phyloP scores from a whole-genome alignment of 1,140 invertebrate genomes.

The Paramacrobiotus metropolitanus region DNA sequence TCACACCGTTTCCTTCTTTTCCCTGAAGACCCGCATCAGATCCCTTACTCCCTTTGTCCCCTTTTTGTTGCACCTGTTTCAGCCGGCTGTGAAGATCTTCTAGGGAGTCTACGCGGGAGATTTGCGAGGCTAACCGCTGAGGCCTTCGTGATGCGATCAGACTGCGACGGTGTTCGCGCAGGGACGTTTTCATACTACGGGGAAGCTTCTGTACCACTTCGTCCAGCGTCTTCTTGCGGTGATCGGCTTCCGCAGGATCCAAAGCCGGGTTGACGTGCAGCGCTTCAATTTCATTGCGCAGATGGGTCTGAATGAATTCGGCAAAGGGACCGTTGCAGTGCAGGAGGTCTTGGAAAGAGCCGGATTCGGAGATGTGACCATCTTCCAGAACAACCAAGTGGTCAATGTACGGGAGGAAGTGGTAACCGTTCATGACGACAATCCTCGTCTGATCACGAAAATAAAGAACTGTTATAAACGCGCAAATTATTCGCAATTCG shows the following conservation, averaged over 20 bases:
- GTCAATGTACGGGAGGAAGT: conserved; percentile 62
- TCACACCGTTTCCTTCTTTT: background rate
- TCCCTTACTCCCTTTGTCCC: background rate
- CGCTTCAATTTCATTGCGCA: background rate
- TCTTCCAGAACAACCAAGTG: conserved; percentile 61
- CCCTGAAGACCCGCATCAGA: background rate
- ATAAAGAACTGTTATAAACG: conserved; percentile 7
- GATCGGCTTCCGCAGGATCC: background rate
- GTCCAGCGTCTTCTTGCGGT: background rate
- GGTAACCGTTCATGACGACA: conserved; percentile 67
- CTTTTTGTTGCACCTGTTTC: background rate
- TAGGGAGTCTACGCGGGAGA: background rate
- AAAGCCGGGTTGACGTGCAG: background rate
- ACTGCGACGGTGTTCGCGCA: background rate
- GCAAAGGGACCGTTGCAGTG: conserved; percentile 17
- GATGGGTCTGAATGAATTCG: background rate
- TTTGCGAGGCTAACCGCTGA: background rate
- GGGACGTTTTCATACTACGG: background rate
- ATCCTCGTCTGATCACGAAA: conserved; percentile 34
- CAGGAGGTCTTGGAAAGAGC: conserved; percentile 53
- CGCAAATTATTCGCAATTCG: too few species aligned
- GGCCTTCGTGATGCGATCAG: background rate
- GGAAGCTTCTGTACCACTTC: background rate
- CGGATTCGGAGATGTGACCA: conserved; percentile 54
- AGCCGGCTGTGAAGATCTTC: background rate